phyloP scores from a whole-genome alignment of 2,797 vertebrate species.

The Philypnodon macrostomus region DNA sequence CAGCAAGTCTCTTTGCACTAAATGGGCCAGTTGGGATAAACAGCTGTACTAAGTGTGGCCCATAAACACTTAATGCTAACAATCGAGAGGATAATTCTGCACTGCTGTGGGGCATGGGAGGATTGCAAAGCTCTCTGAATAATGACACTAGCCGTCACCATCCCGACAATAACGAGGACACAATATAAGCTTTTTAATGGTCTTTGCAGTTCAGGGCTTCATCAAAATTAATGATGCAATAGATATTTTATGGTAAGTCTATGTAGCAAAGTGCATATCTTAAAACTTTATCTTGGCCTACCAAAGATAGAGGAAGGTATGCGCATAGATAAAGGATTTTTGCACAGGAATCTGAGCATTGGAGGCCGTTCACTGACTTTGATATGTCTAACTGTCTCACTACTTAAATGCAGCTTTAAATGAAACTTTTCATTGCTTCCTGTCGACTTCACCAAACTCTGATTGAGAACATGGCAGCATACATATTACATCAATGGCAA shows the following conservation, averaged over 20 bases:
- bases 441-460: conserved; percentile 50
- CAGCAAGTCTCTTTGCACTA: conserved; percentile 47
- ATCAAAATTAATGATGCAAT: conserved; percentile 83
- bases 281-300: conserved; percentile 73
- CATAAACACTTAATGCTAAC: conserved; percentile 78
- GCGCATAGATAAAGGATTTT: conserved; percentile 2
- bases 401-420: conserved; percentile 43
- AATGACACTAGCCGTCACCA: conserved; percentile 70
- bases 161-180: conserved; percentile 75
- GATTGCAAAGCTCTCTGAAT: conserved; percentile 60
- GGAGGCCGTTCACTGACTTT: conserved; percentile 25
- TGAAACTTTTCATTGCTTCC: conserved; percentile 48
- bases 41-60: conserved; percentile 63
- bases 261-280: conserved; percentile 78
- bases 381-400: conserved; percentile 37
- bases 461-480: conserved; percentile 55
- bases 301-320: conserved; percentile 62
- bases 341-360: background rate
- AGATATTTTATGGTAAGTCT: conserved; percentile 80
- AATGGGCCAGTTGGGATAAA: conserved; percentile 63
- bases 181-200: conserved; percentile 79
- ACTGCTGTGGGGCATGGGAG: conserved; percentile 65
- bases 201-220: conserved; percentile 72
- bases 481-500: conserved; percentile 64
- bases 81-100: conserved; percentile 63